A percentile compares a stretch with the other conserved stretches of the same genome.
Evolutionary conservation across 2,113 vertebrate genomes (phyloP).

Genomic region (Cervus canadensis): DNA sequence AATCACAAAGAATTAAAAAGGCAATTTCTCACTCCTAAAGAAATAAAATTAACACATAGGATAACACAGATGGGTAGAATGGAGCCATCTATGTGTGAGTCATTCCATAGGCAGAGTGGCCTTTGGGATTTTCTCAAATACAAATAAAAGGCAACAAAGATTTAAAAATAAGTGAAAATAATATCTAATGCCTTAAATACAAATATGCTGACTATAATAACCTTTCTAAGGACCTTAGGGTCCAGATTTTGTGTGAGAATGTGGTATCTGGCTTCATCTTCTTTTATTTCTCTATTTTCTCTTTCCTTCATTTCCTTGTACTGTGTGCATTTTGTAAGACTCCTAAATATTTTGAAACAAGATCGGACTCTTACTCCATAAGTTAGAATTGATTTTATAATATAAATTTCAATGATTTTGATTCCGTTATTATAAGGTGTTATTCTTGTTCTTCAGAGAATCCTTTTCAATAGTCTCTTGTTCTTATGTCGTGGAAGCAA

Average conservation of each 20-base stretch:
- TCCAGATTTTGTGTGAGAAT: neutral
- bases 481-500: neutral
- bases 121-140: neutral
- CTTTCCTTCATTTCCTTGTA: neutral
- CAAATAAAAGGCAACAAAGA: neutral
- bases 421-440: neutral
- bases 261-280: neutral
- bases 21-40: neutral
- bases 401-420: neutral
- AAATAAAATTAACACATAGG: neutral
- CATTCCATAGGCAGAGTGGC: neutral
- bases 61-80: neutral
- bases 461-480: neutral
- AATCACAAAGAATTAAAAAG: neutral
- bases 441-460: neutral
- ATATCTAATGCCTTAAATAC: neutral
- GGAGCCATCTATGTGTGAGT: neutral
- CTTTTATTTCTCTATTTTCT: neutral
- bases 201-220: rapidly evolving
- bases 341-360: neutral
- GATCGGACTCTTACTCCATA: neutral
- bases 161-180: neutral
- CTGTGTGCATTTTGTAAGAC: neutral
- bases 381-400: neutral
- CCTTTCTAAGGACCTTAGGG: neutral